Evolutionary conservation across 2,888 invertebrate species (phyloP), one percentile per base, ranked within the genome.

Genomic region (Bembecia ichneumoniformis): DNA sequence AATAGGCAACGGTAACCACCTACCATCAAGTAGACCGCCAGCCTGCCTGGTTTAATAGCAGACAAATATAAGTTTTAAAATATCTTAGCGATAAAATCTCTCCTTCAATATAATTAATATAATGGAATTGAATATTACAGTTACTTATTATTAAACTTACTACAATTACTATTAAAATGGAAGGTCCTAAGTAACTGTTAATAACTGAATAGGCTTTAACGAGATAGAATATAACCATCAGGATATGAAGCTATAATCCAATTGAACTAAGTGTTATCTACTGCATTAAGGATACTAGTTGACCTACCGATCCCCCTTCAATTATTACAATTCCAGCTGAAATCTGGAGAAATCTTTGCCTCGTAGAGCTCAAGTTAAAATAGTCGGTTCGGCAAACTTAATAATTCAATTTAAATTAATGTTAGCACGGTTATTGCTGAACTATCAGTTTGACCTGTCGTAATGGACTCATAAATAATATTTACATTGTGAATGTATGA

Each of bases 381-480:
- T 52, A 57, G 55, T 46, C 20, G 47, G 40, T 56, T 56, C 51
- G 52, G 50, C 47, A 55, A 60, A 63, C 58, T 61, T 60, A 63
- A 63, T 64, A 62, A 65, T 63, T 66, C 61, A 60, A 64, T 65
- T 61, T 56, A 60, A 61, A 64, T 65, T 66, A 66, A 65, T 63
- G 61, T 59, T 58, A 52, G 51, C 55, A 50, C 49, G 50, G 62
- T 60, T 64, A 62, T 62, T 60, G 55, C 58, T 51, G 55, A 57
- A 56, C 60, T 56, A 61, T 60, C 58, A 60, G 54, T 50, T 55
- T 62, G 60, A 59, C 55, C 62, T 55, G 54, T 54, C 56, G 55
- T 59, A 62, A 61, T 62, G 62, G 61, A 54, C 55, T 53, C 59
- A 58, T 66, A 64, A 66, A 68, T 68, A 65, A 64, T 60, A 53